Conservation (phyloP, 2,797 vertebrate genomes). For the Scomberomorus guttatus region DNA sequence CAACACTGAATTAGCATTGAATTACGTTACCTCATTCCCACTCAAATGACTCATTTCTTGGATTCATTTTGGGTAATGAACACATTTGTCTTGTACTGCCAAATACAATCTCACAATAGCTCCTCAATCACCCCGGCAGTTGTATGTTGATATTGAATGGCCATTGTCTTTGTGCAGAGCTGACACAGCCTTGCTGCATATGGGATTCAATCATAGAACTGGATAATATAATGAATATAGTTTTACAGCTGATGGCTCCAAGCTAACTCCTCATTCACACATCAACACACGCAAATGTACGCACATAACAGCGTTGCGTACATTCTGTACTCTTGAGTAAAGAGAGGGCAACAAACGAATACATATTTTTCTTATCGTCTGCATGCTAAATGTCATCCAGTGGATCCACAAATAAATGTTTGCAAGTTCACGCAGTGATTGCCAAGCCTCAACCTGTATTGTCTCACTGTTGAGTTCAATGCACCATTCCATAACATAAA, state of each 20-base stretch:
- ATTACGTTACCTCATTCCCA: slow-evolving; percentile 65
- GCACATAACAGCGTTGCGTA: slow-evolving; percentile 21
- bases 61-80: slow-evolving; percentile 80
- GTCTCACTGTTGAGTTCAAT: slow-evolving; percentile 49
- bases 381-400: slow-evolving; percentile 21
- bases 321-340: slow-evolving; percentile 25
- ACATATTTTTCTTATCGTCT: slow-evolving; percentile 15
- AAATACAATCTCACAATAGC: slow-evolving; percentile 76
- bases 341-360: slow-evolving; percentile 32
- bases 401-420: slow-evolving; percentile 35
- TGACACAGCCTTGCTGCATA: slow-evolving; percentile 64
- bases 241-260: slow-evolving; percentile 65
- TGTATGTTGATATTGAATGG: slow-evolving; percentile 68
- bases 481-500: slow-evolving; percentile 56
- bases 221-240: slow-evolving; percentile 70
- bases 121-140: slow-evolving; percentile 74
- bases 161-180: slow-evolving; percentile 76
- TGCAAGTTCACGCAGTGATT: slow-evolving; percentile 23
- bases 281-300: slow-evolving; percentile 40
- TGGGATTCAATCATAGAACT: slow-evolving; percentile 69
- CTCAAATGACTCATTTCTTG: slow-evolving; percentile 76
- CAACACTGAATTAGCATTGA: slow-evolving; percentile 68
- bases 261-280: slow-evolving; percentile 66
- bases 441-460: slow-evolving; percentile 18
- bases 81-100: slow-evolving; percentile 79